Base-by-base conservation (phyloP, 2,113 vertebrate species). In the Shinisaurus crocodilurus region DNA sequence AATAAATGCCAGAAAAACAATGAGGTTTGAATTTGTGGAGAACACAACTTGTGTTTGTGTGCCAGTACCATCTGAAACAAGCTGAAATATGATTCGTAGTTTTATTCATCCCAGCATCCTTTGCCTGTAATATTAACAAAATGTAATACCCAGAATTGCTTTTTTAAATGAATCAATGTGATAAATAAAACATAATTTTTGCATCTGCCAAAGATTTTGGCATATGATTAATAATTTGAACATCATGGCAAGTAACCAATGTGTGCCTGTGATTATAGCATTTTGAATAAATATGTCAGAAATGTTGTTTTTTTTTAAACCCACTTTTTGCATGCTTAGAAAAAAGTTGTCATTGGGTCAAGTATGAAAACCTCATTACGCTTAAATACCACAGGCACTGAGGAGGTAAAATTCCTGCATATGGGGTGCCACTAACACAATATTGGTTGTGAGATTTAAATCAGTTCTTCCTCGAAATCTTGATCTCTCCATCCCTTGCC, bases 101-200 rank as follows among this genome's bases (percentile, higher is more conserved):
- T 96, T 96, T 94, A 70, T 95, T 90, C 95, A 93, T 88, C 90
- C 93, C 82, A 96, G 88, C 90, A 83, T 87, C 75, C 82, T 80
- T 81, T 94, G 93, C 94, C 94, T 96, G 82, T 86, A 95, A 15
- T 69, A 90, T 93, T 91, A 72, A 90, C 93, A 76, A 94, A 92
- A 95, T 88, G 60, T 72, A 92, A 93, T 88, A 86, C 77, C 32
- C 86, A 80, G 60, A 72, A 29, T 76, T 97, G 95, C 90, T 86
- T 90, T 95, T 95, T 94, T 87, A 94, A 83, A 84, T 94, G 75
- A 95, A 40, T 87, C 95, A 95, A 92, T 87, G 85, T 91, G 91
- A 96, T 94, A 95, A 95, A 95, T 93, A 95, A 95, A 96, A 94
- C 45, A 92, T 92, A 93, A 94, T 95, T 95, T 97, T 96, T 94